phyloP scores from a whole-genome alignment of 64 coral and sea anemone species.

The Platygyra sinensis region DNA sequence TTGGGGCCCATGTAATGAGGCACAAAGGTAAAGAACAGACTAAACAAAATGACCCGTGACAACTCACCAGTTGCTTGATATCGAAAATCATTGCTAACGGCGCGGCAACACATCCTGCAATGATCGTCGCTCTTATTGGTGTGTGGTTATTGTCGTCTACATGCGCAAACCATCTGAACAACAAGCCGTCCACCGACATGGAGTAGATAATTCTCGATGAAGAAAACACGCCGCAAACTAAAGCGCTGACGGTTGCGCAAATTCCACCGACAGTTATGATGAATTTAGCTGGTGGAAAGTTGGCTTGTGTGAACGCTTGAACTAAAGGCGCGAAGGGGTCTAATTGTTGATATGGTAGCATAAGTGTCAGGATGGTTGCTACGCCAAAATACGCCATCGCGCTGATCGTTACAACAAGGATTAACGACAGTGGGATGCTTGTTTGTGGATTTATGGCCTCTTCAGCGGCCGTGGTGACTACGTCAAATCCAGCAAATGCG shows the following conservation, averaged over 20 bases:
- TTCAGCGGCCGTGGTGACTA: constrained; percentile 38
- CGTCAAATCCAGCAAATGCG: constrained; percentile 35
- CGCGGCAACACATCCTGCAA: not conserved
- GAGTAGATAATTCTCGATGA: constrained; percentile 46
- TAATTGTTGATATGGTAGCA: constrained; percentile 30
- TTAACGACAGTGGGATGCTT: constrained; percentile 28
- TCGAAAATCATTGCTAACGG: constrained; percentile 26
- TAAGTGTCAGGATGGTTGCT: constrained; percentile 38
- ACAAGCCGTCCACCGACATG: constrained; percentile 36
- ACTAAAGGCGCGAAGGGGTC: constrained; percentile 28
- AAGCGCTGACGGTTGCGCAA: constrained; percentile 31
- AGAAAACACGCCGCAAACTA: constrained; percentile 12
- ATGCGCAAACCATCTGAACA: constrained; percentile 21
- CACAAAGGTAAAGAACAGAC: too few relatives aligned
- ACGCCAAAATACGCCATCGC: constrained; percentile 27
- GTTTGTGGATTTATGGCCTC: constrained; percentile 27
- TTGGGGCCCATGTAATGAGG: too few relatives aligned
- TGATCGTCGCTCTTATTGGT: constrained; percentile 30
- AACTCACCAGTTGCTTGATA: constrained; percentile 31
- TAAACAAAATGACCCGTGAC: too few relatives aligned
- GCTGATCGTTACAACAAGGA: not conserved
- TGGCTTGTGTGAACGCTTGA: constrained; percentile 1
- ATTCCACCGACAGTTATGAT: constrained; percentile 36
- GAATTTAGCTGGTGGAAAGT: constrained; percentile 29
- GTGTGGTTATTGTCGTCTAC: constrained; percentile 26